Evolutionary conservation across 2,888 invertebrate genomes (phyloP).

Genomic region (Trichopoda pennipes): DNA sequence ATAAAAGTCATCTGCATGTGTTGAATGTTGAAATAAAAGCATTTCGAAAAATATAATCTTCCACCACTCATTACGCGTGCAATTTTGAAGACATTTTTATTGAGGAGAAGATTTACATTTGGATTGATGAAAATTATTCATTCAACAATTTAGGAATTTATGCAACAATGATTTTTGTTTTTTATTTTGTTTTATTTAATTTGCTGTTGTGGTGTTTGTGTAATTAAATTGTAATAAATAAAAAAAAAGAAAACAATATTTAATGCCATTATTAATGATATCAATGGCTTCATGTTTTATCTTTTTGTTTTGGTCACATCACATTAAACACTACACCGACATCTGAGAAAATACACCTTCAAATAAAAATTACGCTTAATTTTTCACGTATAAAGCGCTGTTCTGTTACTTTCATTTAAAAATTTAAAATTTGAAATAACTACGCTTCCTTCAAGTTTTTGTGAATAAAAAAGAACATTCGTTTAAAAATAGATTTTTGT

Average conservation of each 20-base stretch:
- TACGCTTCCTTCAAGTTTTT: too few species aligned
- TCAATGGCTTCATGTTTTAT: neutral
- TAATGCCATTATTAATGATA: constrained; percentile 25
- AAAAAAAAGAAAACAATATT: constrained; percentile 15
- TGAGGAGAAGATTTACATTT: neutral
- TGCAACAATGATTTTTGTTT: constrained; percentile 46
- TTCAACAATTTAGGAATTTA: constrained; percentile 36
- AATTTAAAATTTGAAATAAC: too few species aligned
- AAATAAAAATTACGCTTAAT: too few species aligned
- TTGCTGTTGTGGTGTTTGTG: too few species aligned
- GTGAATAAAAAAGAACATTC: too few species aligned
- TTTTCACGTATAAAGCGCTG: too few species aligned
- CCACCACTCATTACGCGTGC: neutral
- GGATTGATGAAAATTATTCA: constrained; percentile 45
- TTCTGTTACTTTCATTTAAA: too few species aligned
- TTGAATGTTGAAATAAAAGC: constrained; percentile 18
- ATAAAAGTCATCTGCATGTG: neutral
- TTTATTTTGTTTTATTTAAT: constrained; percentile 15
- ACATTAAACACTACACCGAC: too few species aligned
- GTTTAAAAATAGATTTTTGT: too few species aligned
- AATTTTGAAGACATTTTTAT: neutral
- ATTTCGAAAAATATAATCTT: neutral
- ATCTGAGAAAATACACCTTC: too few species aligned
- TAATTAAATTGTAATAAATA: constrained; percentile 8
- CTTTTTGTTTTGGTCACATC: constrained; percentile 2